Evolutionary conservation across 2,113 vertebrate species (phyloP).

Genomic region (Carassius gibelio): DNA sequence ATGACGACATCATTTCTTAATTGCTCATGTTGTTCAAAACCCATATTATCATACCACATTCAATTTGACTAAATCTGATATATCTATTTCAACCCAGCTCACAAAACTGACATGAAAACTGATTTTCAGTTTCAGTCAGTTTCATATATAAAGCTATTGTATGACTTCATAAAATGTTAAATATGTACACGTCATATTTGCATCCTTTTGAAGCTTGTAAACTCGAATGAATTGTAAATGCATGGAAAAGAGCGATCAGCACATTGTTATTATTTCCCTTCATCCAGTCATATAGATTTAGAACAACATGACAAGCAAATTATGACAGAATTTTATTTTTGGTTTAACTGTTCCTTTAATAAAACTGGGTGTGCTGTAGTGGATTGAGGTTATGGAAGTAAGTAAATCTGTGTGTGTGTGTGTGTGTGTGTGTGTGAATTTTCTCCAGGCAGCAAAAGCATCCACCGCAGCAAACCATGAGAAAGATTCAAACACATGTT

Average conservation of each 20-base stretch:
- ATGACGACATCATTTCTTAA: not conserved
- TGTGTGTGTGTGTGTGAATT: no score
- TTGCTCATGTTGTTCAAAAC: constrained; percentile 1
- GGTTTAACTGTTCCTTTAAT: no score
- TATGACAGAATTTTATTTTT: not conserved
- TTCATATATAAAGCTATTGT: no score
- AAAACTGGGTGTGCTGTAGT: no score
- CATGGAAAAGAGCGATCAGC: not conserved
- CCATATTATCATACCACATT: not conserved
- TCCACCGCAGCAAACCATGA: constrained; percentile 5
- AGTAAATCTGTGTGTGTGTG: no score
- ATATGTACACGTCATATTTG: not conserved
- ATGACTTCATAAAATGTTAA: not conserved
- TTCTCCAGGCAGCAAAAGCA: not conserved
- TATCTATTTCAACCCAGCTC: no score
- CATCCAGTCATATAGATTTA: not conserved
- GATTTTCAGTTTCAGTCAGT: no score
- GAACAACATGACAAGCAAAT: not conserved
- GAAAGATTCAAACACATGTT: not conserved
- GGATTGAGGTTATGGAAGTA: no score
- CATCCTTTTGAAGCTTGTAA: not conserved
- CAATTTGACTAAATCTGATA: not conserved
- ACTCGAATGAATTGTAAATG: not conserved
- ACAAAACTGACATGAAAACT: no score
- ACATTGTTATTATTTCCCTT: not conserved